Evolutionary conservation across 2,888 invertebrate genomes (phyloP).

Genomic region (Labia minor): DNA sequence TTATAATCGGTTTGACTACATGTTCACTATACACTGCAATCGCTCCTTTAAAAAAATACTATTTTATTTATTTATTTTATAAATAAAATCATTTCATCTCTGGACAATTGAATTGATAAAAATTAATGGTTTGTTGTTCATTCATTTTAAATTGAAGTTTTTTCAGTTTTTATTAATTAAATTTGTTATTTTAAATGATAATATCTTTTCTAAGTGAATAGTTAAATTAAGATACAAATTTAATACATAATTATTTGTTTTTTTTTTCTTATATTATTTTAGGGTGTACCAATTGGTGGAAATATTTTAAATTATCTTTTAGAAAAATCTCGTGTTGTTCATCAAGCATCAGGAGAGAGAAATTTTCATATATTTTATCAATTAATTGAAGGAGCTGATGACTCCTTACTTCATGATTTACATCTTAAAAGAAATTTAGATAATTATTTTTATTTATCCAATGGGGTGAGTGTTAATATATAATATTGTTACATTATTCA

Average conservation of each 20-base stretch:
- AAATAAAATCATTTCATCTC: background rate
- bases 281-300: slow-evolving; percentile 71
- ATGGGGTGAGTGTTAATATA: slow-evolving; percentile 53
- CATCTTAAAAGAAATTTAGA: slow-evolving; percentile 57
- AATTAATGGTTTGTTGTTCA: too few relatives aligned
- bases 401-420: slow-evolving; percentile 51
- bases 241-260: too few relatives aligned
- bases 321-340: slow-evolving; percentile 81
- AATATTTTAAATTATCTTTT: slow-evolving; percentile 81
- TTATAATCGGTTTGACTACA: too few relatives aligned
- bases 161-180: too few relatives aligned
- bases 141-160: too few relatives aligned
- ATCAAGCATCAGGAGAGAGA: slow-evolving; percentile 71
- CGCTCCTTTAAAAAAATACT: too few relatives aligned
- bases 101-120: too few relatives aligned
- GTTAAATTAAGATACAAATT: too few relatives aligned
- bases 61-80: slow-evolving; percentile 3
- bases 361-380: slow-evolving; percentile 93
- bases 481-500: slow-evolving; percentile 5
- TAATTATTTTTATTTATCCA: slow-evolving; percentile 65
- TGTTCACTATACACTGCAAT: too few relatives aligned
- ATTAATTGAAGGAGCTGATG: slow-evolving; percentile 61
- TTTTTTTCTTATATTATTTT: slow-evolving; percentile 16
- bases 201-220: too few relatives aligned
- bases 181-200: too few relatives aligned